These are phyloP conservation scores for Eulimnadia texana DNA, from an alignment of 1,140 invertebrate genomes.

Conservation along the genomic window DNA sequence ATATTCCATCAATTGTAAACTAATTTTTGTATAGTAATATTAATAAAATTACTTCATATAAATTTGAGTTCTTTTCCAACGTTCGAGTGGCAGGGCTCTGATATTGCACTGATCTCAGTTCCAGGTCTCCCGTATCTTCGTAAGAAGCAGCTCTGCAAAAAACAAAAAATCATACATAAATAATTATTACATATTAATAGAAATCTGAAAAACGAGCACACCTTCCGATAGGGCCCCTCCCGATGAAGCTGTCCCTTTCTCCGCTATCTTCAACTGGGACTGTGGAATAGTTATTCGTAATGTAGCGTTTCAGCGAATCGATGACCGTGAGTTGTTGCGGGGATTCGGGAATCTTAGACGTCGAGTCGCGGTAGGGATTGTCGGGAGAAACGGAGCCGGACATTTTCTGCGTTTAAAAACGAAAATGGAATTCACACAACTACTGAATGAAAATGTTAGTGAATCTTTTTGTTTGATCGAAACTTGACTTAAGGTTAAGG, in stretches of 20 bases:
- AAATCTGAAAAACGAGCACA: no score
- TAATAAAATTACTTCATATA: conserved; percentile 22
- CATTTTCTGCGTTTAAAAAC: background rate
- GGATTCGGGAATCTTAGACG: background rate
- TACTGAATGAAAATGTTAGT: no score
- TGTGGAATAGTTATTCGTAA: background rate
- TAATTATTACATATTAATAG: no score
- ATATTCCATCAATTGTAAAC: no score
- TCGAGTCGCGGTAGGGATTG: background rate
- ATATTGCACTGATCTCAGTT: conserved; percentile 79
- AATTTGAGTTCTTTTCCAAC: conserved; percentile 41
- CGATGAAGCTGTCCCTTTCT: conserved; percentile 24
- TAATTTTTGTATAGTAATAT: no score
- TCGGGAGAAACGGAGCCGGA: background rate
- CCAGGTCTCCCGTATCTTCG: conserved; percentile 85
- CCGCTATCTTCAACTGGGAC: conserved; percentile 26
- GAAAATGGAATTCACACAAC: no score
- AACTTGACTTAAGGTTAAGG: no score
- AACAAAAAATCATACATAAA: no score
- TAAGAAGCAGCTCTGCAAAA: conserved; percentile 63
- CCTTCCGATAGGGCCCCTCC: conserved; percentile 34
- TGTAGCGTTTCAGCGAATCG: background rate
- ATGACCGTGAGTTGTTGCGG: background rate
- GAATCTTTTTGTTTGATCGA: no score
- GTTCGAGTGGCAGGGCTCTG: conserved; percentile 58